Conservation (phyloP, 1,140 invertebrate species). For the Pomacea maculata region DNA sequence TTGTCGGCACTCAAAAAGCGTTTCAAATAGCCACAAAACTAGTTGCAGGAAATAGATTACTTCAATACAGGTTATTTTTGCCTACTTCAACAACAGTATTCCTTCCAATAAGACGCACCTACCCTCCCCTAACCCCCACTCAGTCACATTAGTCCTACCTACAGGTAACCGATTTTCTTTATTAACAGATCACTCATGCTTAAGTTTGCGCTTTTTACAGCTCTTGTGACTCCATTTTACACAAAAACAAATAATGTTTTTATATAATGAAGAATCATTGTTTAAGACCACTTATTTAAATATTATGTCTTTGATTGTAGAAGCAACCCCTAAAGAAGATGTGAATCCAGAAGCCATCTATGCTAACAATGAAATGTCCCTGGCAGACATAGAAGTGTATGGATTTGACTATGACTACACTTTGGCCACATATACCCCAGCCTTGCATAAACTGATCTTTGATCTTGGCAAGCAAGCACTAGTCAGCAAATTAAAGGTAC, state of each 20-base stretch:
- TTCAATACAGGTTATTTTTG: no score
- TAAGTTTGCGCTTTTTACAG: neutral
- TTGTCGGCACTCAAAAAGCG: no score
- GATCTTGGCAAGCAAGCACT: conserved; percentile 88
- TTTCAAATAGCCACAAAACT: no score
- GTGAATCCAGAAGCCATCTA: conserved; percentile 71
- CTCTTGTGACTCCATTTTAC: neutral
- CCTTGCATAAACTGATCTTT: conserved; percentile 91
- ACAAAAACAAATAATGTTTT: neutral
- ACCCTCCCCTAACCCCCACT: no score
- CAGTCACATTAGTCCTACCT: no score
- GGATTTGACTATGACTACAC: conserved; percentile 99
- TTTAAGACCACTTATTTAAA: neutral
- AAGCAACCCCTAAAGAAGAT: conserved; percentile 13
- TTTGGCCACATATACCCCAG: conserved; percentile 91
- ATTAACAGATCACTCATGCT: no score
- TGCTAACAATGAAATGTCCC: conserved; percentile 95
- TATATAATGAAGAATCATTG: neutral
- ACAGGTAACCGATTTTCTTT: no score
- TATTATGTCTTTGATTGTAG: conserved; percentile 8
- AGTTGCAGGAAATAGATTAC: no score
- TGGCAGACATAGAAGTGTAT: conserved; percentile 92
- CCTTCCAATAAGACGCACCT: no score
- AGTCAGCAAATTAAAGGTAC: conserved; percentile 87
- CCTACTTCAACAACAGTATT: no score